Evolutionary conservation across 2,888 invertebrate genomes (phyloP).

Genomic region (Macropis europaea): DNA sequence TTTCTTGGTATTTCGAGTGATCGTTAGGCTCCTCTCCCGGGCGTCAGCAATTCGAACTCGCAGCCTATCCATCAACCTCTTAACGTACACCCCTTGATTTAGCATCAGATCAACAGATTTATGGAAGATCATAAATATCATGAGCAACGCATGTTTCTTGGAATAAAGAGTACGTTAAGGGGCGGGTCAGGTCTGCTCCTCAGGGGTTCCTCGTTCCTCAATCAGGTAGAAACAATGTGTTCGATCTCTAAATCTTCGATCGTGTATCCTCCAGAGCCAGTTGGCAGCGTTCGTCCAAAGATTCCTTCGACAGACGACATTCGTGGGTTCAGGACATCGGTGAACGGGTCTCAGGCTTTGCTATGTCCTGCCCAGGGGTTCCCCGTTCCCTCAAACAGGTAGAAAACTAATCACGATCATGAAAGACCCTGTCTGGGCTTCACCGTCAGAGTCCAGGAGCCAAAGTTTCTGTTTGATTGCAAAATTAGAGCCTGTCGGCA

Average conservation of each 20-base stretch:
- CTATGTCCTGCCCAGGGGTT: constrained; percentile 87
- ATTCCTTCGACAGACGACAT: constrained; percentile 84
- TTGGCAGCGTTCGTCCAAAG: constrained; percentile 86
- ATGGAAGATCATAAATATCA: no score
- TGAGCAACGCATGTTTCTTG: no score
- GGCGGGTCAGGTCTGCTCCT: constrained; percentile 24
- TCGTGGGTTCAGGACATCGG: constrained; percentile 82
- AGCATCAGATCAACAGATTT: no score
- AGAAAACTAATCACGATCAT: constrained; percentile 42
- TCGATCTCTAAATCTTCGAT: constrained; percentile 68
- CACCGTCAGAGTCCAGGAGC: not conserved
- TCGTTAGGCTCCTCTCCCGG: no score
- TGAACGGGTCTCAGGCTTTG: constrained; percentile 82
- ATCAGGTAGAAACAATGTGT: constrained; percentile 23
- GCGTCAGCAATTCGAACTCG: no score
- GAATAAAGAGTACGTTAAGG: no score
- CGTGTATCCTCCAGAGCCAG: constrained; percentile 81
- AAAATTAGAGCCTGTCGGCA: constrained; percentile 82
- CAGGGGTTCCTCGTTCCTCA: constrained; percentile 83
- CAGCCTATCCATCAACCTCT: no score
- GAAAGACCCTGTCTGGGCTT: not conserved
- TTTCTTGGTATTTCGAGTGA: no score
- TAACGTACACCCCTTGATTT: no score
- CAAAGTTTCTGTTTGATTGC: constrained; percentile 21
- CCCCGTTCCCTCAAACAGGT: constrained; percentile 84